These are phyloP conservation scores for Nymphalis c-album DNA, from an alignment of 2,888 invertebrate genomes.

Conservation along the genomic window DNA sequence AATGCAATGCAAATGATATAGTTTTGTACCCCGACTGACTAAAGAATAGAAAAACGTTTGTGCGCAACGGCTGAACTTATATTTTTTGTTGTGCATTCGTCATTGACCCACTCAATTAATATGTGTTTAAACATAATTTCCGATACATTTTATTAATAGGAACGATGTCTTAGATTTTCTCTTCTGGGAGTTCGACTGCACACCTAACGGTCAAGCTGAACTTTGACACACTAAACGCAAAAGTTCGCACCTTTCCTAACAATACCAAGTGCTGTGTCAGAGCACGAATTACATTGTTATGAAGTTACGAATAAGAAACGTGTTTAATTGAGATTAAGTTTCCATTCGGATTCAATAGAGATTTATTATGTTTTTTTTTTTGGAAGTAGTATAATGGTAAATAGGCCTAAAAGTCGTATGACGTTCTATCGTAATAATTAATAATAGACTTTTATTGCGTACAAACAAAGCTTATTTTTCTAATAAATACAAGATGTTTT, in stretches of 20 bases:
- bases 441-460: too few species aligned
- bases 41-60: neutral
- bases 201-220: slow-evolving; percentile 67
- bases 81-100: neutral
- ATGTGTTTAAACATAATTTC: slow-evolving; percentile 23
- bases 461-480: too few species aligned
- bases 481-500: too few species aligned
- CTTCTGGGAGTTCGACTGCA: slow-evolving; percentile 45
- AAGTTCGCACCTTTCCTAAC: slow-evolving; percentile 44
- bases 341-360: slow-evolving; percentile 14
- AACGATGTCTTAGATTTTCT: slow-evolving; percentile 15
- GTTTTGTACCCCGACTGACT: neutral
- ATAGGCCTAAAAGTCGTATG: too few species aligned
- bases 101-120: neutral
- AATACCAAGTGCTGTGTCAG: slow-evolving; percentile 32
- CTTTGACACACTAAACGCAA: slow-evolving; percentile 67
- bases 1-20: too few species aligned
- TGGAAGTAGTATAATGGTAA: neutral
- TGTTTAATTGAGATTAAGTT: slow-evolving; percentile 24
- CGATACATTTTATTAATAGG: slow-evolving; percentile 2
- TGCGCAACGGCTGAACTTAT: neutral
- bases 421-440: too few species aligned
- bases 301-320: slow-evolving; percentile 16
- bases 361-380: slow-evolving; percentile 9
- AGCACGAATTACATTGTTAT: slow-evolving; percentile 28